A percentile compares a stretch with the other conserved stretches of the same genome.
phyloP scores from a whole-genome alignment of 2,888 invertebrate genomes.

The Oasisia sp. region DNA sequence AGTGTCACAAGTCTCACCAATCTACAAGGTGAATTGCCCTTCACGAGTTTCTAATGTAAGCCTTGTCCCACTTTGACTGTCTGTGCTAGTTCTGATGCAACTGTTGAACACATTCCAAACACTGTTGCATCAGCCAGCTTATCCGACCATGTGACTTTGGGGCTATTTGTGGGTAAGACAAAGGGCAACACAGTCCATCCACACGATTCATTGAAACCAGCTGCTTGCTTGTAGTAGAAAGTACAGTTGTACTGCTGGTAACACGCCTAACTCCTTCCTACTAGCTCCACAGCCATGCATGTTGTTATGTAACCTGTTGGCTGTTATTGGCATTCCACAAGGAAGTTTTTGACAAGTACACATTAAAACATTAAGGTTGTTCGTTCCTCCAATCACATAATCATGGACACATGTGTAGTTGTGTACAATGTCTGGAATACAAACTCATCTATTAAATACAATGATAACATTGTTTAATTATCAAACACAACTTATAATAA shows the following conservation, averaged over 20 bases:
- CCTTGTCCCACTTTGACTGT: background rate
- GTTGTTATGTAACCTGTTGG: background rate
- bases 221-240: conserved; percentile 8
- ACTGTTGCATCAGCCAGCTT: conserved; percentile 10
- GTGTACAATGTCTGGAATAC: too few relatives aligned
- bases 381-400: too few relatives aligned
- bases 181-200: conserved; percentile 1
- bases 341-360: too few relatives aligned
- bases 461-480: too few relatives aligned
- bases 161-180: background rate
- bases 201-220: background rate
- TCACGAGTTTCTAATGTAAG: background rate
- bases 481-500: too few relatives aligned
- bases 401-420: too few relatives aligned
- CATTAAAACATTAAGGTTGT: too few relatives aligned
- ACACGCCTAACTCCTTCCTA: background rate
- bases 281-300: background rate
- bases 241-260: background rate
- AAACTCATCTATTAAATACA: too few relatives aligned
- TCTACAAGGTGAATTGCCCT: background rate
- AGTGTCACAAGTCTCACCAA: background rate
- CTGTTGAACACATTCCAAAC: background rate
- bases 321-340: background rate
- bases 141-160: background rate
- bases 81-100: background rate